Base-by-base conservation (phyloP, 2,113 vertebrate genomes). In the Isichthys henryi region DNA sequence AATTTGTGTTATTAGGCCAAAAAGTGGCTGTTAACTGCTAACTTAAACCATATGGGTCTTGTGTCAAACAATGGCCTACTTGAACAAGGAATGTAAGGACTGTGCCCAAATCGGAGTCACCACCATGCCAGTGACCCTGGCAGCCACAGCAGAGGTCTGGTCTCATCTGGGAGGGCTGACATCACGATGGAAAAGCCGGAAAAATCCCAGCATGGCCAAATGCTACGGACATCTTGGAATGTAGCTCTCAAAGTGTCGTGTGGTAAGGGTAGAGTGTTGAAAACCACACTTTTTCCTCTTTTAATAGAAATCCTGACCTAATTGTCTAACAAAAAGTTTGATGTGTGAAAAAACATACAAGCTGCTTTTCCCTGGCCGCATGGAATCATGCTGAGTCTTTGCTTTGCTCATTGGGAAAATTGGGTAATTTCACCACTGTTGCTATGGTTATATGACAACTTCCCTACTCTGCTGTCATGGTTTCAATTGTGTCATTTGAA, bases 381-480 rank as follows among this genome's bases (percentile, higher is more conserved):
- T 88, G 66, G 88, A 88, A 88, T 88, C 77, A 13, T 80, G 35
- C 27, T 49, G 88, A 56, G 45, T 89, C 50, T 7, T 39, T 15
- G 9, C 74, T 83, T 77, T n/a, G 46, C 62, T 80, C 70, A 39
- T 11, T 6, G 45, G 88, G 62, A 58, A 88, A 39, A 88, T 27
- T 7, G 74, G 39, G 74, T 80, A 9, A 89, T 82, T 82, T 80
- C 88, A 2, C 58, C 27, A 19, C 27, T 27, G 85, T 50, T 46
- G 45, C 66, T 10, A 19, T 56, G 70, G 48, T 5, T 58, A 58
- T 23, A 23, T 58, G 53, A 58, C 53, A 58, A 58, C 53, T 58
- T 58, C 53, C 53, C 21, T 23, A 23, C 21, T 88, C 53, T 23
- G 6, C 53, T 88, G 45, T 52, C 88, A 88, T 35, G 27, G 45